Evolutionary conservation across 2,113 vertebrate species (phyloP), one percentile per base, ranked within the genome.

Genomic region (Glaucidium brasilianum): DNA sequence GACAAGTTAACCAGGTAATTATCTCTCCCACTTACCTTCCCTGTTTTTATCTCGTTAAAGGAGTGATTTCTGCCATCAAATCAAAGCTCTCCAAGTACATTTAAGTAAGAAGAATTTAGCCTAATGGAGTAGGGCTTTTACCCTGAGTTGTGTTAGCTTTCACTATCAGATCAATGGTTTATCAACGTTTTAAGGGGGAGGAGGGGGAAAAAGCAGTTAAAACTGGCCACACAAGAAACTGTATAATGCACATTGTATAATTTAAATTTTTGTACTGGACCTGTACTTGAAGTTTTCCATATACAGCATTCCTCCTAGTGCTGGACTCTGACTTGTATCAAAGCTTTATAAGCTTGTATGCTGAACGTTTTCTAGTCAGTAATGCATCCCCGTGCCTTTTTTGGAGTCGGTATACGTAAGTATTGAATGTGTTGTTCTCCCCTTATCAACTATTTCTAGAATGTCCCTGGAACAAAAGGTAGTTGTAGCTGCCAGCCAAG

Each of bases 1-100:
- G 98, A 84, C 99, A 99, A 50, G 97, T 97, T 39, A 98, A 97
- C 93, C 98, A 99, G 99, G 99, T 99, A 98, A 94, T 64, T 29
- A 8, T 11, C 45, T 27, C 21, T 21, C 43, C n/a, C 17, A 1
- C 30, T 72, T 47, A 7, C 3, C 26, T 12, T 7, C 5, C 7
- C 30, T 32, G 8, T 50, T 77, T 79, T 43, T 49, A 79, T 11
- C 52, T 75, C 32, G 15, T 35, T 71, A 32, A 20, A 62, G 29
- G 37, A 27, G 37, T 2, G 3, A 27, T 63, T 85, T 72, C 41
- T 60, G 52, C 50, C 13, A 12, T 52, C 52, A 52, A 55, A 83
- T 73, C 53, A 23, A 10, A 79, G 59, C 55, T 68, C 47, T 87
- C 41, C 1, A 2, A 58, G 66, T 21, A 15, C 5, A 8, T 47